These are phyloP conservation scores for Sclerurus mexicanus DNA, from an alignment of 2,113 vertebrate species.

Conservation along the genomic window DNA sequence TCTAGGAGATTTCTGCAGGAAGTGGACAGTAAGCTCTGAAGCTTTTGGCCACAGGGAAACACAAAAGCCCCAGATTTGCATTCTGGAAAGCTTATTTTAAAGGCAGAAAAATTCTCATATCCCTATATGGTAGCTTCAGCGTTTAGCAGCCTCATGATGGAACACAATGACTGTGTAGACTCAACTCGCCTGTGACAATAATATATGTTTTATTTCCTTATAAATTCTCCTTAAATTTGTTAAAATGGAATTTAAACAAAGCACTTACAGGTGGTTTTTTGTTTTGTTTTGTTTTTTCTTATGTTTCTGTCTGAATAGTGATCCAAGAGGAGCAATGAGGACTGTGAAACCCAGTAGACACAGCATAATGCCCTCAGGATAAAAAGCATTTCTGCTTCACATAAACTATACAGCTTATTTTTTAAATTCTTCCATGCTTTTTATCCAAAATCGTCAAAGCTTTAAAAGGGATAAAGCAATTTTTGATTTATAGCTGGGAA, in stretches of 20 bases:
- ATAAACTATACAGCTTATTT: background rate
- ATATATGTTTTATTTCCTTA: background rate
- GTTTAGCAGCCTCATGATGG: background rate
- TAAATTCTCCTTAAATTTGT: background rate
- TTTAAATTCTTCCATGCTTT: background rate
- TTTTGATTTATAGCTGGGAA: background rate
- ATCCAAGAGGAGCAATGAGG: background rate
- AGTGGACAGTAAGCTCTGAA: background rate
- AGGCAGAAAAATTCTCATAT: background rate
- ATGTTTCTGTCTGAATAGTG: background rate
- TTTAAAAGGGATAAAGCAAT: background rate
- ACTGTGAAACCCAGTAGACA: background rate
- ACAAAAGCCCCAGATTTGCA: background rate
- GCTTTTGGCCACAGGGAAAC: background rate
- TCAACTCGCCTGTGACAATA: background rate
- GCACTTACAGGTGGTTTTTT: accelerated
- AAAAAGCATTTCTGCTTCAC: background rate
- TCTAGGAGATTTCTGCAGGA: background rate
- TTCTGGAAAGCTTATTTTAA: background rate
- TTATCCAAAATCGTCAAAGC: background rate
- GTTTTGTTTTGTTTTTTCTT: no score
- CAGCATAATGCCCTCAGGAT: background rate
- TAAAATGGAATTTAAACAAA: background rate
- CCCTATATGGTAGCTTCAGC: background rate
- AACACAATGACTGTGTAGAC: background rate